A percentile compares a stretch with the other conserved stretches of the same genome.
Conservation (phyloP, 2,888 invertebrate genomes). For the Leptinotarsa peninsularis region DNA sequence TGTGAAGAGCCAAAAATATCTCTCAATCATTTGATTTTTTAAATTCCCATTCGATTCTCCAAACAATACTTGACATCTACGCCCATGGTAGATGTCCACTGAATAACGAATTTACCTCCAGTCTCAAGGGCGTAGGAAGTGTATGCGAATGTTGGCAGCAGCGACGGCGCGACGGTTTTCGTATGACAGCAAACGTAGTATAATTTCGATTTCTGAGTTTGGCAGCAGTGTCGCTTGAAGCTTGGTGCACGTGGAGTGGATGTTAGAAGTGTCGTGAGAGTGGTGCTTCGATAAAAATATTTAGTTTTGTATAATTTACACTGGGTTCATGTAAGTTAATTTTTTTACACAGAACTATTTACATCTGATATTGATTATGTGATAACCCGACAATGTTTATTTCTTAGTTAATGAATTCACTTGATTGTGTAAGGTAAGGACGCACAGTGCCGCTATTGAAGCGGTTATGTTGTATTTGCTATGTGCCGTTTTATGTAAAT, state of each 20-base stretch:
- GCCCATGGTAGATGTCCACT: background rate
- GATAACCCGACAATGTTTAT: background rate
- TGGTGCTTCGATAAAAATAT: conserved; percentile 10
- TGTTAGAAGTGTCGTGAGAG: conserved; percentile 15
- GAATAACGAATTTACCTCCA: background rate
- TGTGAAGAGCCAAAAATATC: too few relatives aligned
- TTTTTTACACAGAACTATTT: background rate
- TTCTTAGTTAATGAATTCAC: background rate
- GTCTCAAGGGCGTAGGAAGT: conserved; percentile 3
- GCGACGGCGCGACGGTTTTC: background rate
- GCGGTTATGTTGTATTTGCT: conserved; percentile 10
- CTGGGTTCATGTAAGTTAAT: conserved; percentile 20
- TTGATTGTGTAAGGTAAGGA: conserved; percentile 5
- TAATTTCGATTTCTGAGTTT: background rate
- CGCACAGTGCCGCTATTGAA: conserved; percentile 13
- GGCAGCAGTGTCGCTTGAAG: conserved; percentile 19
- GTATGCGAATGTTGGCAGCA: conserved; percentile 19
- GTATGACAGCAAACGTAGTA: conserved; percentile 13
- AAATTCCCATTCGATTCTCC: background rate
- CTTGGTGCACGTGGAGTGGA: conserved; percentile 20
- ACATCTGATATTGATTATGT: background rate
- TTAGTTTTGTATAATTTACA: conserved; percentile 25
- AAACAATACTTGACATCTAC: background rate
- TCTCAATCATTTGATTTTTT: background rate
- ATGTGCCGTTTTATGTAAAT: background rate